phyloP scores from a whole-genome alignment of 2,113 vertebrate genomes.

The Lepus americanus region DNA sequence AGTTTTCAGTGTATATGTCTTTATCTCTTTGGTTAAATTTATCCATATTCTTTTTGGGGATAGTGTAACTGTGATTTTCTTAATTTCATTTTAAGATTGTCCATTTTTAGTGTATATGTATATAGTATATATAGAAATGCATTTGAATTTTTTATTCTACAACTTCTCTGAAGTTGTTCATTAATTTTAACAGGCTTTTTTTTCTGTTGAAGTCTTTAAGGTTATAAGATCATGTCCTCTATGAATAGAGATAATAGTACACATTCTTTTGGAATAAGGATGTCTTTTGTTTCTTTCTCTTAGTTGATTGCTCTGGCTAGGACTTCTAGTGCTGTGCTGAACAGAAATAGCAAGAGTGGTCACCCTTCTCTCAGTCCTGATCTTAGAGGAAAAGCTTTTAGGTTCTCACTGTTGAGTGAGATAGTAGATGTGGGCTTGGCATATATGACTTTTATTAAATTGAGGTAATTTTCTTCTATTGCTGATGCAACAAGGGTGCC shows the following conservation, averaged over 20 bases:
- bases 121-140: neutral
- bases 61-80: neutral
- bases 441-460: neutral
- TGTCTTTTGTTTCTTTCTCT: neutral
- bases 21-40: neutral
- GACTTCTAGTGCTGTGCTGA: neutral
- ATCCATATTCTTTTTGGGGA: neutral
- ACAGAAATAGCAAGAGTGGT: neutral
- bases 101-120: neutral
- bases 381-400: neutral
- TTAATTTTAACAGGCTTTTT: neutral
- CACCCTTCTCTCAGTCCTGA: neutral
- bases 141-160: neutral
- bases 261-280: neutral
- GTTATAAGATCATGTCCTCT: neutral
- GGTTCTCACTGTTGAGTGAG: neutral
- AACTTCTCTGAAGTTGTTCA: too few species aligned
- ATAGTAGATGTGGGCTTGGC: neutral
- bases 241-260: too few species aligned
- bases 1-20: neutral
- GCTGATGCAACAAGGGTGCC: neutral
- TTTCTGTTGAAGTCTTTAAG: neutral
- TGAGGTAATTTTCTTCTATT: neutral
- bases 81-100: neutral
- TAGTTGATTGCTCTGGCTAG: neutral